Conservation (phyloP, 53 echinoderm and acorn worm genomes). For the Henricia sp. region DNA sequence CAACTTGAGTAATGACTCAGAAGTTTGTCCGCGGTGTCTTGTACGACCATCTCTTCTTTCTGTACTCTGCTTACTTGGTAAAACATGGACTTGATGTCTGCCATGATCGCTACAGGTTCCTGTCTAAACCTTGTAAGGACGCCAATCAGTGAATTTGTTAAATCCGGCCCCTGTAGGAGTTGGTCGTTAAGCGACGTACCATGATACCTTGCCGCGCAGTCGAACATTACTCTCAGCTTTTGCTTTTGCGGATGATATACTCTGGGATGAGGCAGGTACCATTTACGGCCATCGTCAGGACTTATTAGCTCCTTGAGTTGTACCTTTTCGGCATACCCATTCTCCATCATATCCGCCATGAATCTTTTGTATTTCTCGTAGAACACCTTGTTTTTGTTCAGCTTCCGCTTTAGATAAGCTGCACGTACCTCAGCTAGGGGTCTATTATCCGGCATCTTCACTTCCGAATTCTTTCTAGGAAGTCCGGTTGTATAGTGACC, state of each 20-base stretch:
- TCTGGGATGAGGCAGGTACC: constrained; percentile 66
- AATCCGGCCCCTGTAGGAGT: constrained; percentile 72
- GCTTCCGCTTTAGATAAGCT: constrained; percentile 41
- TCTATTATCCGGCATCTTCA: constrained; percentile 56
- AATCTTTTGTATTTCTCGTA: constrained; percentile 60
- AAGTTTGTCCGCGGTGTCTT: constrained; percentile 14
- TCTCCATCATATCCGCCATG: constrained; percentile 33
- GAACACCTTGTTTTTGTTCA: constrained; percentile 24
- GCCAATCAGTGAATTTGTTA: constrained; percentile 37
- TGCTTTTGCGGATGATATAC: constrained; percentile 53
- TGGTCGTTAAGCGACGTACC: constrained; percentile 76
- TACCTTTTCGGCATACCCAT: constrained; percentile 62
- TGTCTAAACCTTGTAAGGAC: constrained; percentile 27
- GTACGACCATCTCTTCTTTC: neutral
- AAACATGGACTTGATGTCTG: constrained; percentile 68
- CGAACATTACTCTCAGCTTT: constrained; percentile 73
- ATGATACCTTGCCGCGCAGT: constrained; percentile 71
- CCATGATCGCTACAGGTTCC: neutral
- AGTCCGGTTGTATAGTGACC: constrained; percentile 73
- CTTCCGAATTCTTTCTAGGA: constrained; percentile 37
- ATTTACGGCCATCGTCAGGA: constrained; percentile 39
- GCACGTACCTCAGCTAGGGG: constrained; percentile 27
- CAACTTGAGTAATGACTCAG: constrained; percentile 39
- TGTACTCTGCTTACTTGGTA: constrained; percentile 59
- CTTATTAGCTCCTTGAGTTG: constrained; percentile 1